Base-by-base conservation (phyloP, 1,140 invertebrate genomes). In the Drosophila funebris region DNA sequence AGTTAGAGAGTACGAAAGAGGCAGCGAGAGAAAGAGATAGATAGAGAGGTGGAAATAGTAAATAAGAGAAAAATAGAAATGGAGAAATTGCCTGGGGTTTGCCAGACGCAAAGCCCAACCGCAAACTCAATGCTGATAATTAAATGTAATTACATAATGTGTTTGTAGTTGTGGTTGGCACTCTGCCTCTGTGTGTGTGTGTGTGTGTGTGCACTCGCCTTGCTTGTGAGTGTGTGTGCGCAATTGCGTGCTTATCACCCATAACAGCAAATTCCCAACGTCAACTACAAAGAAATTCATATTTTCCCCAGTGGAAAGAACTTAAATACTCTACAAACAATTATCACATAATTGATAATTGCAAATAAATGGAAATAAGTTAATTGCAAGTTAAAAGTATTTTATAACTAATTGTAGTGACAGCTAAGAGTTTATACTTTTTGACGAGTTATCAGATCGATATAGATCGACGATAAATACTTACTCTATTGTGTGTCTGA, bases 81-180 rank as follows among this genome's bases (percentile, higher is more conserved):
- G 5, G 44, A 24, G 13, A 24, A 46, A 69, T 24, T 24, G 46
- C 43, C 54, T 37, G 29, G 41, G 52, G 70, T 31, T 14, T 22
- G 16, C 20, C 11, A 48, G 2, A 39, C 41, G 27, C 43, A 62
- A 53, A 56, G 66, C 24, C n/a, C 24, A 18, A 24, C 78, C 82
- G 46, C 82, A 88, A 87, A 76, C 74, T 88, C 71, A 82, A 82
- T 87, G 83, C 83, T 63, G 83, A 87, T 87, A 87, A 87, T 87
- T 87, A 87, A 87, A 87, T 78, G 74, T 87, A 87, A 87, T 87
- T 87, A 87, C 71, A 62, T 78, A 88, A 85, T 78, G 77, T 75
- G 70, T 68, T 82, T 70, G 63, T 78, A 54, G 68, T 46, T 66
- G 43, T 29, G 41, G 53, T 31, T 56, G 24, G 37, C 43, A 37